Base-by-base conservation (phyloP, 2,797 vertebrate genomes). In the Poecilia picta region DNA sequence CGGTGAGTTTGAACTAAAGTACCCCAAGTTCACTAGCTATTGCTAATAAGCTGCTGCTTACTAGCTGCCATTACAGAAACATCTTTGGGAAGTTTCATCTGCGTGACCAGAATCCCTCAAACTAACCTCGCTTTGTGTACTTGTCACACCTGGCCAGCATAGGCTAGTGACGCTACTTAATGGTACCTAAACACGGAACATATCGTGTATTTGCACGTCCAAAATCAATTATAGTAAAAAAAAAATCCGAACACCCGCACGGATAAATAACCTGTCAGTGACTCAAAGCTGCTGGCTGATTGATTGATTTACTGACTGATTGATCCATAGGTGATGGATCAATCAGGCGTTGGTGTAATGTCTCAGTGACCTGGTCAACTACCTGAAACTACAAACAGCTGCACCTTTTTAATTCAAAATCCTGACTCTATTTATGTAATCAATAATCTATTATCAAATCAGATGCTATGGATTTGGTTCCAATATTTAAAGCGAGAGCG, bases 11-110 rank as follows among this genome's bases (percentile, higher is more conserved):
- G 20, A 7, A 16, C 12, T n/a, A n/a, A 20, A 47, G 51, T 8
- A 31, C 41, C 55, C 2, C 18, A 72, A n/a, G 83, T 68, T 89
- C 73, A 47, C 76, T 77, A 80, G 76, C 68, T 81, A 79, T 51
- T 77, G 80, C 2, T 76, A 74, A 59, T 13, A 87, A 88, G 89
- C 91, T 81, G 0, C 73, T 49, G 88, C 86, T 89, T 90, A 85
- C 82, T 80, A 88, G 88, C 89, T 91, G 83, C 88, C 86, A 85
- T 92, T 83, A 81, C 83, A 76, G 74, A 46, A 49, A 76, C 57
- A 62, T 66, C 45, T 64, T 59, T 23, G 41, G 77, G 49, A 77
- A 71, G 36, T 72, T 55, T 77, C 47, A 46, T 41, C 46, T 68
- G 75, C 41, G 25, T 47, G 57, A 46, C 74, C 57, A 23, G n/a